Evolutionary conservation across 2,113 vertebrate species (phyloP).

Genomic region (Pithys albifrons): DNA sequence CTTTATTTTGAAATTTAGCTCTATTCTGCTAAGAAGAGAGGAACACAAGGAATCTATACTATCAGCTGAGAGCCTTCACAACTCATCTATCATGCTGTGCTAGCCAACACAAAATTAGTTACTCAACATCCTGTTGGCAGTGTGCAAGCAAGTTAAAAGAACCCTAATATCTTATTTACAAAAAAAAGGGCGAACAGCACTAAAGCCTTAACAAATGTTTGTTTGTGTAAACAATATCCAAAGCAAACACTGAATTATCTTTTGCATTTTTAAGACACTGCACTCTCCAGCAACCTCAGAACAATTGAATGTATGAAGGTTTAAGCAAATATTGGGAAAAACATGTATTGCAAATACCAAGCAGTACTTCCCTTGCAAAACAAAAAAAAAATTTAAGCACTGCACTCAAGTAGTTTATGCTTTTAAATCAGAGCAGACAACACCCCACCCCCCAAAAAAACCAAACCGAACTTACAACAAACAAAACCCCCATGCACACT

Average conservation of each 20-base stretch:
- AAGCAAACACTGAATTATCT: neutral
- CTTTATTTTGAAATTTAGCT: neutral
- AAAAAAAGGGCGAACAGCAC: neutral
- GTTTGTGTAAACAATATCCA: neutral
- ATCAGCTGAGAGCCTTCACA: neutral
- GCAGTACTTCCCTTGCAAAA: neutral
- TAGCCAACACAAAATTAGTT: neutral
- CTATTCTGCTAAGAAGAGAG: neutral
- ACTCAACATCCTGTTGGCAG: neutral
- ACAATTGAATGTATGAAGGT: neutral
- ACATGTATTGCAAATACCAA: neutral
- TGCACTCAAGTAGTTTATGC: neutral
- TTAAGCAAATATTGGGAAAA: neutral
- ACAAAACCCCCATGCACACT: neutral
- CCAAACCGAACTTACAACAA: neutral
- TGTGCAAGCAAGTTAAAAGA: neutral
- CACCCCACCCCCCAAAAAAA: neutral
- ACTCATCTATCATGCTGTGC: neutral
- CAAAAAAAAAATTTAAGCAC: neutral
- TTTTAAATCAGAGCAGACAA: neutral
- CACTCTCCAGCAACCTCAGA: neutral
- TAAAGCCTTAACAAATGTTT: neutral
- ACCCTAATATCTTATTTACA: neutral
- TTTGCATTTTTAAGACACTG: neutral
- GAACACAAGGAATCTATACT: neutral